Conservation (phyloP, 2,888 invertebrate species). For the Lumbricus terrestris region DNA sequence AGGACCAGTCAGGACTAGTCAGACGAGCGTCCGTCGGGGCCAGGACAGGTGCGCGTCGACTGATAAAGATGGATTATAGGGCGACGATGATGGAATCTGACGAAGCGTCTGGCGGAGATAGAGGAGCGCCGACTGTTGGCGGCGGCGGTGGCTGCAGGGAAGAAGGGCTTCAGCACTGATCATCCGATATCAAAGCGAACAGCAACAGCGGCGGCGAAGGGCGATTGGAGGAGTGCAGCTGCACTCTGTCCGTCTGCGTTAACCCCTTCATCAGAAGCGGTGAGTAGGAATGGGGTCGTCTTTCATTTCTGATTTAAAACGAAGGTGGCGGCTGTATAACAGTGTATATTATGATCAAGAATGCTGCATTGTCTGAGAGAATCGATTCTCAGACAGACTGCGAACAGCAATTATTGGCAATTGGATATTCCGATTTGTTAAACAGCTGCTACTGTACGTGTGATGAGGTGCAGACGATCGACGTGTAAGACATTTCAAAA, state of each 20-base stretch:
- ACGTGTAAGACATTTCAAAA: neutral
- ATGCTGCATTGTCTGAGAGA: neutral
- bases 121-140: neutral
- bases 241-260: neutral
- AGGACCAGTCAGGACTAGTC: neutral
- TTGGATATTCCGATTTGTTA: neutral
- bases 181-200: neutral
- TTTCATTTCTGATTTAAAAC: neutral
- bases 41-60: neutral
- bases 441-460: neutral
- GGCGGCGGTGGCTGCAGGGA: too few species aligned
- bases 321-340: neutral
- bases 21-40: neutral
- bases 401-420: neutral
- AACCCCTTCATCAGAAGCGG: neutral
- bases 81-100: neutral
- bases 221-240: slow-evolving; percentile 3
- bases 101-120: neutral
- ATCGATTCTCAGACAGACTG: neutral
- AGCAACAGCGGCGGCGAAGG: too few species aligned
- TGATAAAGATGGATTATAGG: neutral
- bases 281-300: neutral
- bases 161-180: neutral
- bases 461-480: neutral
- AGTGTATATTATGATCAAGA: neutral